Base-by-base conservation (phyloP, 2,113 vertebrate species). In the Sinocyclocheilus maitianheensis region DNA sequence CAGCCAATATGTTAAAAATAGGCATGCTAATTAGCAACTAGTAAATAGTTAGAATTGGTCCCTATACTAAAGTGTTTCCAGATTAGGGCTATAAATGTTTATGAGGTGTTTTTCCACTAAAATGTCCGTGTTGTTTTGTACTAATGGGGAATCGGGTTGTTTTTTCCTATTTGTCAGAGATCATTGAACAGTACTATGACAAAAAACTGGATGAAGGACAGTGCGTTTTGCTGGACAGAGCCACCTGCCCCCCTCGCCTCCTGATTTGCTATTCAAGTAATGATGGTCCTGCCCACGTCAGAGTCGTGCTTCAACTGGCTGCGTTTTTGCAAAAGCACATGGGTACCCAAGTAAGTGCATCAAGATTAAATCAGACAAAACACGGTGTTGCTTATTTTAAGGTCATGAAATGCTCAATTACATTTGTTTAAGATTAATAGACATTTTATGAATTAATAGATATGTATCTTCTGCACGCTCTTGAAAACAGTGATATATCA, bases 241-340 rank as follows among this genome's bases (percentile, higher is more conserved):
- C 75, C 9, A 48, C 20, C 43, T 87, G 26, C 0, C 94, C 94
- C 22, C 94, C 94, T 65, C 92, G 91, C 18, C 94, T 96, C 20
- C 89, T 96, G 77, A 92, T 96, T 65, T 95, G 93, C 89, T 95
- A 95, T 87, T 94, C 95, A 77, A 90, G 92, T 77, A 37, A 12
- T 3, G 95, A 96, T 30, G 91, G 94, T n/a, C 91, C 93, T 0
- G 87, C 92, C 60, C 95, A 95, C 20, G 88, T 94, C 71, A 92
- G 85, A 40, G 93, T 93, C 0, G 92, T 96, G 76, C 84, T 95
- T 90, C 89, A 92, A 48, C 80, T 96, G 24, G 95, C 91, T 30
- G 91, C 91, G 22, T 96, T 95, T 90, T 87, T 96, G 11, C 95
- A 95, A 81, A 90, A 93, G 89, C 94, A 95, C 87, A 94, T 95